Evolutionary conservation across 2,797 vertebrate species (phyloP).

Genomic region (Cryptoprocta ferox): DNA sequence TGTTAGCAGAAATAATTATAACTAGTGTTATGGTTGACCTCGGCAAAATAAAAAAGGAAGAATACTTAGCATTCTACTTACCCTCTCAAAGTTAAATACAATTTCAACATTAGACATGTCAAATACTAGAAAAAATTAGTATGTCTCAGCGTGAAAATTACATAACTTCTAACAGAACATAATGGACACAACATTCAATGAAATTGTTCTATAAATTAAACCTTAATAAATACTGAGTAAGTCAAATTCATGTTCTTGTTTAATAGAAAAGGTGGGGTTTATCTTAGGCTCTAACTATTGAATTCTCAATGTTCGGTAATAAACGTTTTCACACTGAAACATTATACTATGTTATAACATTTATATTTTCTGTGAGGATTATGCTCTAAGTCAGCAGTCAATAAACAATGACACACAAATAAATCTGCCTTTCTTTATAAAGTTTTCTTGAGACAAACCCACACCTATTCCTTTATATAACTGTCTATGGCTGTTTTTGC

Average conservation of each 20-base stretch:
- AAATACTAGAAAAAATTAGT: background rate
- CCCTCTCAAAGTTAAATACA: background rate
- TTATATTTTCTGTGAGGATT: background rate
- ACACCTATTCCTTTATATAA: background rate
- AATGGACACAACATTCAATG: background rate
- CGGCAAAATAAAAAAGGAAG: background rate
- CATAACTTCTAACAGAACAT: background rate
- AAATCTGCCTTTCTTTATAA: background rate
- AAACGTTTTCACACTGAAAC: background rate
- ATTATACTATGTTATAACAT: no score
- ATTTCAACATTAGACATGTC: background rate
- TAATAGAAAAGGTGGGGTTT: constrained; percentile 15
- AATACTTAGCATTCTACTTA: background rate
- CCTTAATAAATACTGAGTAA: background rate
- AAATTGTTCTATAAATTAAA: constrained; percentile 2
- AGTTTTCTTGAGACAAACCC: background rate
- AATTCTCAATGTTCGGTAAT: background rate
- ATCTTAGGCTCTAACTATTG: background rate
- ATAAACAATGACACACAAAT: background rate
- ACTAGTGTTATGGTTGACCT: background rate
- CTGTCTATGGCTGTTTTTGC: background rate
- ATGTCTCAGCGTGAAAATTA: background rate
- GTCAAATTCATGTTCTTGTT: background rate
- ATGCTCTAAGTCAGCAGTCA: background rate
- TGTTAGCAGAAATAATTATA: background rate